These are phyloP conservation scores for Patiria pectinifera DNA, from an alignment of 53 echinoderm and acorn worm genomes.

Conservation along the genomic window DNA sequence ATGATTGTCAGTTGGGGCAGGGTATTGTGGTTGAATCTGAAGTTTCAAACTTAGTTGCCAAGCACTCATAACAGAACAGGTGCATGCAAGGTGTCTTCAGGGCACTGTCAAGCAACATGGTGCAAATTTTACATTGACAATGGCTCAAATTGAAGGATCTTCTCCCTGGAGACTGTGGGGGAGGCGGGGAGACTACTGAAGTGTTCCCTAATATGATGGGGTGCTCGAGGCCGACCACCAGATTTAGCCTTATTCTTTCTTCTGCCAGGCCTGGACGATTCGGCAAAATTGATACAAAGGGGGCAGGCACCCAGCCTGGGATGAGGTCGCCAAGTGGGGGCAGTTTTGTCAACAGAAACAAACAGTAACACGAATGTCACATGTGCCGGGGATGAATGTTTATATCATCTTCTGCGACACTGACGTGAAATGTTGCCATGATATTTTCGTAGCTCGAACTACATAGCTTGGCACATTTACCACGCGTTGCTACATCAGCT, in stretches of 20 bases:
- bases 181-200: background rate
- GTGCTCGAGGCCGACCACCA: background rate
- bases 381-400: background rate
- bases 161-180: background rate
- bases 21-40: no score
- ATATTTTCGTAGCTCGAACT: background rate
- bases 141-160: background rate
- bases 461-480: background rate
- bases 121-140: slow-evolving; percentile 13
- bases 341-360: background rate
- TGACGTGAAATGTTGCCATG: background rate
- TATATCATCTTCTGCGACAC: background rate
- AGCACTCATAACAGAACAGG: slow-evolving; percentile 11
- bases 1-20: no score
- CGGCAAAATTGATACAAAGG: background rate
- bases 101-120: slow-evolving; percentile 22
- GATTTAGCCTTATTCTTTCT: background rate
- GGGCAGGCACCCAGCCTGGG: background rate
- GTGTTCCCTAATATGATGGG: background rate
- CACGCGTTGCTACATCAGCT: background rate
- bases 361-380: background rate
- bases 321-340: background rate
- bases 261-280: background rate
- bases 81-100: slow-evolving; percentile 30
- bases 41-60: background rate